Percentiles rank a stretch among this genome's conserved stretches.
These are phyloP conservation scores for Epirrita christyi DNA, from an alignment of 2,888 invertebrate genomes.

Conservation along the genomic window DNA sequence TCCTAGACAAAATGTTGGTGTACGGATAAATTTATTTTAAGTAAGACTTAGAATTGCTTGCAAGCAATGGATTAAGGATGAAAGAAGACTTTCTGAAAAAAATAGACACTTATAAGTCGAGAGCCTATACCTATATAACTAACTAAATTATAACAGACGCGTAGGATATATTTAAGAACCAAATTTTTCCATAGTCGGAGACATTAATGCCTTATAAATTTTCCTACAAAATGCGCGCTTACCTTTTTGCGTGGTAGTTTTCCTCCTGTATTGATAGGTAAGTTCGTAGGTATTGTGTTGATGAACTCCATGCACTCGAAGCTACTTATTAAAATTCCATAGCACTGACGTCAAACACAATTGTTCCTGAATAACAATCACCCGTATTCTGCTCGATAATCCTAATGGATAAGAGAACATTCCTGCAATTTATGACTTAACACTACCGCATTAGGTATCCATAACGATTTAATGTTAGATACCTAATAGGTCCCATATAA, in stretches of 20 bases:
- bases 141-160: too few relatives aligned
- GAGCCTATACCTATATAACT: too few relatives aligned
- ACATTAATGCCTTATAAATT: conserved; percentile 6
- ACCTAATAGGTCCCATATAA: not conserved
- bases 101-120: too few relatives aligned
- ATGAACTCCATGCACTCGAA: conserved; percentile 24
- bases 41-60: too few relatives aligned
- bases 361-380: conserved; percentile 54
- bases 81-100: too few relatives aligned
- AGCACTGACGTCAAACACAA: conserved; percentile 54
- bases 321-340: conserved; percentile 47
- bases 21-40: too few relatives aligned
- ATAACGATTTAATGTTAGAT: not conserved
- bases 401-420: conserved; percentile 36
- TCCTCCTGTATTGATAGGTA: conserved; percentile 10
- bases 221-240: conserved; percentile 5
- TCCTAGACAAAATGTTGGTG: not conserved
- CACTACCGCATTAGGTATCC: conserved; percentile 4
- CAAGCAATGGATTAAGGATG: too few relatives aligned
- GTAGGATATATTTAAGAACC: too few relatives aligned
- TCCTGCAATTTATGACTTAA: conserved; percentile 12
- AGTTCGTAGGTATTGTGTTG: conserved; percentile 19
- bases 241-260: conserved; percentile 8
- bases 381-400: conserved; percentile 48
- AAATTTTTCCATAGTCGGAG: not conserved